Base-by-base conservation (phyloP, 2,113 vertebrate species). In the Eurystomus gularis region DNA sequence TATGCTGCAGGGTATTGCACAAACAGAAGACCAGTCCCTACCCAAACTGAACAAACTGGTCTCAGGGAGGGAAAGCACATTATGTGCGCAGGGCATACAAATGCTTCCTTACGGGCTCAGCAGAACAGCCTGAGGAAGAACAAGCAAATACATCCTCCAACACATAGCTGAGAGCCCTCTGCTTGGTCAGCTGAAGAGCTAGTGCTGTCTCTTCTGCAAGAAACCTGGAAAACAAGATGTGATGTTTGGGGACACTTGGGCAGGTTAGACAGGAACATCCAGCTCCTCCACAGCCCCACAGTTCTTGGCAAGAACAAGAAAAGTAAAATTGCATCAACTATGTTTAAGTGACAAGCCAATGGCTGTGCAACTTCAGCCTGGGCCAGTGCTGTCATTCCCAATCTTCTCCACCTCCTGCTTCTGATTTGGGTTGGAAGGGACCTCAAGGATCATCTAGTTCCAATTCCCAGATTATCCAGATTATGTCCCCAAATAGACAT, bases 111-210 rank as follows among this genome's bases (percentile, higher is more conserved):
- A 29, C 2, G 7, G 42, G 42, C 8, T 90, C 24, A 42, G 18
- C 6, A 17, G 29, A 86, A n/a, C n/a, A 75, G 39, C 6, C 29
- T 24, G 26, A 18, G 0, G 7, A 69, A 57, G 18, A 61, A 9
- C 10, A 49, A 42, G 39, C 18, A 44, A 51, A 58, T 0, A 18
- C 49, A 51, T 81, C 31, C 68, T 76, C 25, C 21, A 19, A 7
- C 3, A 6, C 1, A 0, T 0, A 37, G 39, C 17, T 70, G 64
- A 48, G 35, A 84, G 40, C 9, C 35, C 16, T 57, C 15, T 62
- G 11, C 28, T 48, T 7, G 40, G 17, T 11, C 69, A 89, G 29
- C 7, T 70, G 46, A 19, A 48, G n/a, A 78, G 13, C 21, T 4
- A 9, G 10, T 51, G 24, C 9, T 24, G 9, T 33, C 33, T 65